A percentile compares a stretch with the other conserved stretches of the same genome.
phyloP scores from a whole-genome alignment of 2,797 vertebrate species.

The Morelia viridis region DNA sequence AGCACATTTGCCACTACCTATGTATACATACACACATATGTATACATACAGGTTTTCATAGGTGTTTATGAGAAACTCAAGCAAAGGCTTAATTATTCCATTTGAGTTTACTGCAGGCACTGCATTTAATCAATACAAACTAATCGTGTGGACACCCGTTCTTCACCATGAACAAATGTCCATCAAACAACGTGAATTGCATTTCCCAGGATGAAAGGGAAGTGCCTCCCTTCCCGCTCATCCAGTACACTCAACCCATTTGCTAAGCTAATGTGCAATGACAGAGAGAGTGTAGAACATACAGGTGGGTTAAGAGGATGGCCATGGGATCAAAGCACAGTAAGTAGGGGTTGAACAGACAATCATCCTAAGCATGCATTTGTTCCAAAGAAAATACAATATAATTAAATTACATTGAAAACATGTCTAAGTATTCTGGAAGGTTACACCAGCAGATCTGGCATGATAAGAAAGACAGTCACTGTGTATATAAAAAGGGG shows the following conservation, averaged over 20 bases:
- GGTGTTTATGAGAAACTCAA: background rate
- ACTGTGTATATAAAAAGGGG: background rate
- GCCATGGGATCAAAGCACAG: background rate
- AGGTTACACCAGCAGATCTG: background rate
- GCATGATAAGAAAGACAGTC: background rate
- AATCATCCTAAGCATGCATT: background rate
- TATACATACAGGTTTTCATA: background rate
- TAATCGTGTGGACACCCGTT: background rate
- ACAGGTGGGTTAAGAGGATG: background rate
- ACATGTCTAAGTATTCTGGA: background rate
- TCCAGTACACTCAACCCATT: background rate
- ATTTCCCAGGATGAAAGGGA: conserved; percentile 3
- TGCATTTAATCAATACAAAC: background rate
- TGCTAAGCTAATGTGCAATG: background rate
- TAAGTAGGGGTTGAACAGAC: too few relatives aligned
- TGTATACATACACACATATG: background rate
- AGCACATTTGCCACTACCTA: background rate
- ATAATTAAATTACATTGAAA: background rate
- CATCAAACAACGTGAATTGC: background rate
- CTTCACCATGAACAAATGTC: background rate
- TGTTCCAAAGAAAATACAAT: background rate
- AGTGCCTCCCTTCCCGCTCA: background rate
- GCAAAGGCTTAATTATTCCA: background rate
- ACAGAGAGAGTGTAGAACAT: background rate
- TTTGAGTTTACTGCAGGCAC: background rate